These are phyloP conservation scores for Cephus pygmeus DNA, from an alignment of 2,888 invertebrate genomes.

Conservation along the genomic window DNA sequence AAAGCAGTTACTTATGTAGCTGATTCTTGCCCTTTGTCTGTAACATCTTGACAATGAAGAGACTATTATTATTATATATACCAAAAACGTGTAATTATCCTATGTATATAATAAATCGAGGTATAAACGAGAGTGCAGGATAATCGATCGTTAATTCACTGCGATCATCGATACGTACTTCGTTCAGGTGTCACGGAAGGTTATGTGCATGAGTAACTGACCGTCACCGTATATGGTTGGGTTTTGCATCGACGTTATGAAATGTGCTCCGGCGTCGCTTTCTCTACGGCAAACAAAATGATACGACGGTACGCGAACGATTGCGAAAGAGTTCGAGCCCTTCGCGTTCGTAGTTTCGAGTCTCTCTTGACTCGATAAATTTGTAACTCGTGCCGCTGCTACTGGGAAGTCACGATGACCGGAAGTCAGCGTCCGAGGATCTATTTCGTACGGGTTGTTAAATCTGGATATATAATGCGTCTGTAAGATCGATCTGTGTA, in stretches of 20 bases:
- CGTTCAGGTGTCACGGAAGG: neutral
- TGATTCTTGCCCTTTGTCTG: too few relatives aligned
- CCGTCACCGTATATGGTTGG: neutral
- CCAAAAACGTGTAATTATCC: neutral
- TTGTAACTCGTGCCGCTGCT: neutral
- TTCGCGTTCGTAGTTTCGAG: neutral
- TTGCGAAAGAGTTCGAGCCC: neutral
- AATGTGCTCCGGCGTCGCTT: constrained; percentile 24
- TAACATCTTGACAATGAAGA: too few relatives aligned
- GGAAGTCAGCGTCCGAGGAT: neutral
- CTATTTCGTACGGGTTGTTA: too few relatives aligned
- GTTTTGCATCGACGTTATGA: neutral
- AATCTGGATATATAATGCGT: too few relatives aligned
- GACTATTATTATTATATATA: too few relatives aligned
- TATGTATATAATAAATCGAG: neutral
- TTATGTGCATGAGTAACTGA: neutral
- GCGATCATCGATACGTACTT: neutral
- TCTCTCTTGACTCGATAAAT: neutral
- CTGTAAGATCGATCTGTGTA: neutral
- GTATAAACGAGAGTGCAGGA: neutral
- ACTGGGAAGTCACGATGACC: neutral
- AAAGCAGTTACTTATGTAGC: too few relatives aligned
- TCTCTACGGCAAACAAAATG: constrained; percentile 33
- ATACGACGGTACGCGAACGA: neutral
- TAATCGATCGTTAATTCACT: neutral